Conservation (phyloP, 2,113 vertebrate genomes). For the Psammodynastes pulverulentus region DNA sequence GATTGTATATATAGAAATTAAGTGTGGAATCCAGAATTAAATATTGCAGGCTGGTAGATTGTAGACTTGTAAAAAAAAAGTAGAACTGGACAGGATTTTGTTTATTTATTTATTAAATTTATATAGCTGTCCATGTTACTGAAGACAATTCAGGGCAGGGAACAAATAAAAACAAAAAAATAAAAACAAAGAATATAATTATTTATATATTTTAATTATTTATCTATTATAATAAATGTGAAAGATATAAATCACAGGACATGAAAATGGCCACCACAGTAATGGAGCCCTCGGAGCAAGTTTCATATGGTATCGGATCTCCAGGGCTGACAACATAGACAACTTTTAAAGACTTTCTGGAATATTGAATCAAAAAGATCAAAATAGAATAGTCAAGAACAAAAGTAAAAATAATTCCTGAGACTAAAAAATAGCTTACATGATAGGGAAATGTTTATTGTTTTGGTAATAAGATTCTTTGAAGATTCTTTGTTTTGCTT, state of each 20-base stretch:
- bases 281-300: too few relatives aligned
- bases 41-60: neutral
- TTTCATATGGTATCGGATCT: too few relatives aligned
- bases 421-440: neutral
- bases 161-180: too few relatives aligned
- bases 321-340: too few relatives aligned
- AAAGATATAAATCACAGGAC: too few relatives aligned
- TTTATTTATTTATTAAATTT: neutral
- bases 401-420: neutral
- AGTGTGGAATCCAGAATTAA: neutral
- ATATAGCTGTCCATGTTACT: neutral
- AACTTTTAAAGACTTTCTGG: too few relatives aligned
- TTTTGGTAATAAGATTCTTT: neutral
- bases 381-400: neutral
- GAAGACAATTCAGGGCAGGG: too few relatives aligned
- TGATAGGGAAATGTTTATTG: neutral
- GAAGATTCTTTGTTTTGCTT: neutral
- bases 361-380: neutral
- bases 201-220: too few relatives aligned
- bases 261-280: too few relatives aligned
- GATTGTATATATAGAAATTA: neutral
- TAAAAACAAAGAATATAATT: too few relatives aligned
- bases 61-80: neutral
- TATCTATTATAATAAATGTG: too few relatives aligned
- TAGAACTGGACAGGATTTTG: neutral